A percentile compares a stretch with the other conserved stretches of the same genome.
phyloP scores from a whole-genome alignment of 2,113 vertebrate genomes.

The Pseudorasbora parva region DNA sequence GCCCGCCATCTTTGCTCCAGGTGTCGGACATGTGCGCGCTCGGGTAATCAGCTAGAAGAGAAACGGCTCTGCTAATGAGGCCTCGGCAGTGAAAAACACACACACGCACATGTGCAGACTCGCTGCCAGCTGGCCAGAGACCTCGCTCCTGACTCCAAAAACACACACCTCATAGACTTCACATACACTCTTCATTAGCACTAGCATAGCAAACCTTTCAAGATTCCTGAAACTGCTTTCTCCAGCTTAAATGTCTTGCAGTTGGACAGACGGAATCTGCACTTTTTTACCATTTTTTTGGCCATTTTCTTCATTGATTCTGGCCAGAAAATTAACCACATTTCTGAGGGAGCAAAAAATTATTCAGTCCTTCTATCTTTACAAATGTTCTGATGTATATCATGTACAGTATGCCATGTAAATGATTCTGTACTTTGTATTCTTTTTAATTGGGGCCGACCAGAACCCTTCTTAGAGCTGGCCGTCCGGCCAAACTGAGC shows the following conservation, averaged over 20 bases:
- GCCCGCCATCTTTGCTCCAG: constrained; percentile 65
- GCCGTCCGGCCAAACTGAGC: too few relatives aligned
- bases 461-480: too few relatives aligned
- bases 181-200: constrained; percentile 30
- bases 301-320: neutral
- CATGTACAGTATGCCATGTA: too few relatives aligned
- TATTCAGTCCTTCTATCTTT: too few relatives aligned
- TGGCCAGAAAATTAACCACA: neutral
- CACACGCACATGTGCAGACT: constrained; percentile 63
- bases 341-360: too few relatives aligned
- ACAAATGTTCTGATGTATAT: too few relatives aligned
- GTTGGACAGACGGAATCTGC: neutral
- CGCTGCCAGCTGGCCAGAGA: constrained; percentile 64
- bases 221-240: neutral
- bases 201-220: constrained; percentile 13
- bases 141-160: constrained; percentile 46
- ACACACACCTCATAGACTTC: constrained; percentile 41
- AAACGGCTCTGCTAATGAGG: constrained; percentile 67
- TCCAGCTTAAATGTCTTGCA: constrained; percentile 19
- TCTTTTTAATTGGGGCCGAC: too few relatives aligned
- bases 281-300: neutral
- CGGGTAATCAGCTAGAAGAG: constrained; percentile 68
- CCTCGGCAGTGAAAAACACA: constrained; percentile 62
- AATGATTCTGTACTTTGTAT: too few relatives aligned
- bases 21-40: constrained; percentile 69